Evolutionary conservation across 2,113 vertebrate genomes (phyloP).

Genomic region (Rhineura floridana): DNA sequence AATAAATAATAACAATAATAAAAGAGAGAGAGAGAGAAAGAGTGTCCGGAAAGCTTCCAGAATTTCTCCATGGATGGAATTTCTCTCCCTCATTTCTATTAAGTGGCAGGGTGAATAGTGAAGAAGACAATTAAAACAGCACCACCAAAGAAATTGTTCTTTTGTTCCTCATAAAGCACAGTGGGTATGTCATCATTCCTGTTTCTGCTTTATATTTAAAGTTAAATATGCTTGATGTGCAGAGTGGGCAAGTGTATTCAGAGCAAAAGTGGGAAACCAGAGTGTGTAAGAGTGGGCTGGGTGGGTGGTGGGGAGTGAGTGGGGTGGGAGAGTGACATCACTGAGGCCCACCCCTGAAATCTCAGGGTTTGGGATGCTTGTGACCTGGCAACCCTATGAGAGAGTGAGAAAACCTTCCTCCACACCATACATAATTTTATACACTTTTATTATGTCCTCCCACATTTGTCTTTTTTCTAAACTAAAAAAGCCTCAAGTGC

Average conservation of each 20-base stretch:
- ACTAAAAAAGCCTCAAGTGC: too few species aligned
- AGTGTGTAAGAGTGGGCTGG: too few species aligned
- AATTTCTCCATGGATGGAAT: conserved; percentile 16
- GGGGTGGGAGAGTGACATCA: too few species aligned
- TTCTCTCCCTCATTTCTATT: conserved; percentile 19
- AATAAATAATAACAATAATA: neutral
- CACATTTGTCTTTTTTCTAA: too few species aligned
- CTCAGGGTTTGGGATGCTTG: too few species aligned
- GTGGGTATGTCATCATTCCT: neutral
- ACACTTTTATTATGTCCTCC: too few species aligned
- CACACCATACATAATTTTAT: too few species aligned
- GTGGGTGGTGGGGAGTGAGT: too few species aligned
- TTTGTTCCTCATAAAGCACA: neutral
- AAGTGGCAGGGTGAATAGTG: neutral
- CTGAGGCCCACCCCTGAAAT: too few species aligned
- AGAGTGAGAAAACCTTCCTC: too few species aligned
- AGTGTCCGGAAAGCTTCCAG: conserved; percentile 36
- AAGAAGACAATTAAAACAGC: neutral
- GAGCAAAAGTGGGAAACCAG: too few species aligned
- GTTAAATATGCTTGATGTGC: neutral
- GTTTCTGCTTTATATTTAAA: neutral
- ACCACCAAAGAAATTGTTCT: neutral
- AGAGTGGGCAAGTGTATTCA: neutral
- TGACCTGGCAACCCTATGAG: too few species aligned
- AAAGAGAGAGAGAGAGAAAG: neutral